Conservation (phyloP, 53 echinoderm and acorn worm genomes). For the Echinometra lucunter region DNA sequence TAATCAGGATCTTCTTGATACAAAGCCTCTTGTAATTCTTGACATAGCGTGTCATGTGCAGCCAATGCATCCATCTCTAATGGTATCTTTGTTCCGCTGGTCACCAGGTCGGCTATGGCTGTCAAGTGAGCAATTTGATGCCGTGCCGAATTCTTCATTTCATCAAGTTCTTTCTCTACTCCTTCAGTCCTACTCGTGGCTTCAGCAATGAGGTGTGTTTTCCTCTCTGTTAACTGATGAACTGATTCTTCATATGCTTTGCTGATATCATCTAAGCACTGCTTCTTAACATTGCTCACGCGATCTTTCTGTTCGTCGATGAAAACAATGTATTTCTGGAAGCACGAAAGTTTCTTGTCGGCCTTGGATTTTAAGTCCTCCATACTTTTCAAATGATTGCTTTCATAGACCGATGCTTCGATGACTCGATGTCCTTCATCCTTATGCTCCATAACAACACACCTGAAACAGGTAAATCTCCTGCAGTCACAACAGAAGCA, state of each 20-base stretch:
- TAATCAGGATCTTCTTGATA: neutral
- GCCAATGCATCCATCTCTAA: neutral
- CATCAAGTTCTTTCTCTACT: neutral
- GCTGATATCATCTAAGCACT: neutral
- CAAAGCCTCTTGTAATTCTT: neutral
- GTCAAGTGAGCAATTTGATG: neutral
- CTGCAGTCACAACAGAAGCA: too few relatives aligned
- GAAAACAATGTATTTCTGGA: constrained; percentile 19
- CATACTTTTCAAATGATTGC: neutral
- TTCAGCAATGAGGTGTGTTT: neutral
- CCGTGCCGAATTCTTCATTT: neutral
- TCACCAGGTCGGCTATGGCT: neutral
- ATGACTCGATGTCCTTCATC: constrained; percentile 6
- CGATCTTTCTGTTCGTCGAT: constrained; percentile 14
- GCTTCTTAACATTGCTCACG: neutral
- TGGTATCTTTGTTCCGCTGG: neutral
- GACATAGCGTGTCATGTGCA: constrained; percentile 37
- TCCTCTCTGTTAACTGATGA: too few relatives aligned
- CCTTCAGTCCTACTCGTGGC: neutral
- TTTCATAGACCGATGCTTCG: neutral
- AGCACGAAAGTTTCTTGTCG: neutral
- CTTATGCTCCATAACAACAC: neutral
- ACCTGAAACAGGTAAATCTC: neutral
- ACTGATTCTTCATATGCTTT: constrained; percentile 18
- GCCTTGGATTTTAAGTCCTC: neutral